Base-by-base conservation (phyloP, 2,888 invertebrate genomes). In the Sarcophaga caerulescens region DNA sequence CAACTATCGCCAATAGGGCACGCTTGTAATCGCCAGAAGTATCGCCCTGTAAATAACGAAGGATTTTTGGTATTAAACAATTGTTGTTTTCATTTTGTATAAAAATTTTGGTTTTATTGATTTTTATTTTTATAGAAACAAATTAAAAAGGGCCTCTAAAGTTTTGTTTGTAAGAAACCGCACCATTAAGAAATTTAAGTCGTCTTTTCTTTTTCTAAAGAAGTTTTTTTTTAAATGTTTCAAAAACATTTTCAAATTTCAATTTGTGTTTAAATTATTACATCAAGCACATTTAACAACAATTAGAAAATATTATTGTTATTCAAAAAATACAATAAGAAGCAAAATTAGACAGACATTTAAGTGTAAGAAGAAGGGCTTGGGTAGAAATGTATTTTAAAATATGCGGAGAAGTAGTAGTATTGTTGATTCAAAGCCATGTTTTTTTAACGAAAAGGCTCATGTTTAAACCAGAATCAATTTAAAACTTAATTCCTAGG, bases 1-100 rank as follows among this genome's bases (percentile, higher is more conserved):
- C 96, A 94, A 97, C 95, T 93, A 98, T 94, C 91, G 97, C 96
- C 94, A 98, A 95, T 92, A 98, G 95, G 92, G 97, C 96, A 94
- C 96, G 96, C 95, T 96, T 97, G 95, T 98, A 98, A 95, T 98
- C 97, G 91, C 98, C 98, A 92, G 97, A 97, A 89, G 97, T 97
- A 94, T 98, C 98, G 92, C 96, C 97, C 97, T 97, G 96, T 92
- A 96, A 93, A 90, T 90, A 88, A 90, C 89, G 89, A 90, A 90
- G 87, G 81, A 81, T 77, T 87, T 89, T 87, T 88, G 88, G 87
- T 66, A 84, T 88, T 86, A 85, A 85, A 85, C 85, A 85, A 71
- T 75, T 85, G 68, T 35, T 82, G 25, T 70, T 78, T 85, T 79
- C 65, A 70, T 74, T 82, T 83, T 71, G 25, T 71, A 73, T 62